Evolutionary conservation across 2,888 invertebrate species (phyloP), one percentile per base, ranked within the genome.

Genomic region (Andricus curvator): DNA sequence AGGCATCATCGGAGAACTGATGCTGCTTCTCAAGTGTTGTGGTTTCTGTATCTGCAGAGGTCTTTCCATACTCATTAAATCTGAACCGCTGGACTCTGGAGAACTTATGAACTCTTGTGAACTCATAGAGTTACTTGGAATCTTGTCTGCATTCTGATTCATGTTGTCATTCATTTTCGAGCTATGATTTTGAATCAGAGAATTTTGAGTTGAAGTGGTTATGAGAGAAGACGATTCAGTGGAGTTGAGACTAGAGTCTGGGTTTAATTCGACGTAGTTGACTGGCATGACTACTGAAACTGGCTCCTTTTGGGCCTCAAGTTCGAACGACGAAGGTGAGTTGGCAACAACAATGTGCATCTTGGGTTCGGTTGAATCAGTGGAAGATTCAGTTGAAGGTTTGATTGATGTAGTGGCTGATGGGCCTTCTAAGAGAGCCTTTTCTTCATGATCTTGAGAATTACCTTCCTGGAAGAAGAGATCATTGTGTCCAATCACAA

Each of bases 301-400:
- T 0, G 88, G 84, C 0, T 79, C 84, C 5, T 82, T 85, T 6
- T 85, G 79, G 15, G 79, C 80, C 13, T 85, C 85, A 4, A 66
- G 25, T 4, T 84, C 82, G 4, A 67, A 17, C 1, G 82, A 62
- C 0, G 86, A 80, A 0, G 89, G 84, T 2, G 89, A 84, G 77
- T 90, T 90, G 0, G 90, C 89, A 11, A 90, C 78, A 0, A 90
- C 88, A 20, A 90, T 89, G 60, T 90, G 89, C 89, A 89, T 90
- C 77, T 88, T 88, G 9, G 79, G 4, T 25, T 8, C 66, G 2
- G 62, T 65, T 22, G 33, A 11, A 9, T 25, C 15, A 25, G 41
- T 44, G 15, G 29, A 25, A 44, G 78, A 33, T 37, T 37, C 33
- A 33, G 37, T 41, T 60, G 70, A 83, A 44, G 15, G 68, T 66